These are phyloP conservation scores for Cataglyphis rosenhaueri DNA, from an alignment of 2,888 invertebrate species.

Conservation along the genomic window DNA sequence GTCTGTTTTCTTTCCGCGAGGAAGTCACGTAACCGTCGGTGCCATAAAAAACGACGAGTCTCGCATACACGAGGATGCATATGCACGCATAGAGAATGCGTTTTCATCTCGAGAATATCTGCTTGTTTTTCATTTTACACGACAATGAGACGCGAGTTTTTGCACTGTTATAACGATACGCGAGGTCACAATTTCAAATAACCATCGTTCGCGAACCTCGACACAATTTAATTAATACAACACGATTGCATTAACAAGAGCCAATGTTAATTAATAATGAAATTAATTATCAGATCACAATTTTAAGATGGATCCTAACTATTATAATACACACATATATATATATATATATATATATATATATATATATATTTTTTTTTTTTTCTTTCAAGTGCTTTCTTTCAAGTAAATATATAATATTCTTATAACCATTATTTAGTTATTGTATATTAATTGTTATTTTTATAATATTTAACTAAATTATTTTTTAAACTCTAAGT, in stretches of 20 bases:
- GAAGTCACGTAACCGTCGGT: constrained; percentile 67
- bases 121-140: constrained; percentile 8
- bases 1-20: constrained; percentile 64
- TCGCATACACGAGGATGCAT: constrained; percentile 51
- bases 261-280: neutral
- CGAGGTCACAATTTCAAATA: constrained; percentile 41
- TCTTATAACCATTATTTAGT: neutral
- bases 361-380: constrained; percentile 1
- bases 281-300: neutral
- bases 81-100: constrained; percentile 18
- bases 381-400: neutral
- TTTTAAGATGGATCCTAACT: neutral
- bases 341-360: too few relatives aligned
- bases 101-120: neutral
- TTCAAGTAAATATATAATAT: neutral
- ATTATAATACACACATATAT: neutral
- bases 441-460: neutral
- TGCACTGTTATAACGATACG: neutral
- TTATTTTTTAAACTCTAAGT: neutral
- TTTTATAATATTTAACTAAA: neutral
- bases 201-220: constrained; percentile 22
- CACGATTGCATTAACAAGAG: neutral
- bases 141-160: constrained; percentile 34
- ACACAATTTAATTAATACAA: neutral
- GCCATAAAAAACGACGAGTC: constrained; percentile 35